Conservation (phyloP, 2,888 invertebrate genomes). For the Gortyna flavago region DNA sequence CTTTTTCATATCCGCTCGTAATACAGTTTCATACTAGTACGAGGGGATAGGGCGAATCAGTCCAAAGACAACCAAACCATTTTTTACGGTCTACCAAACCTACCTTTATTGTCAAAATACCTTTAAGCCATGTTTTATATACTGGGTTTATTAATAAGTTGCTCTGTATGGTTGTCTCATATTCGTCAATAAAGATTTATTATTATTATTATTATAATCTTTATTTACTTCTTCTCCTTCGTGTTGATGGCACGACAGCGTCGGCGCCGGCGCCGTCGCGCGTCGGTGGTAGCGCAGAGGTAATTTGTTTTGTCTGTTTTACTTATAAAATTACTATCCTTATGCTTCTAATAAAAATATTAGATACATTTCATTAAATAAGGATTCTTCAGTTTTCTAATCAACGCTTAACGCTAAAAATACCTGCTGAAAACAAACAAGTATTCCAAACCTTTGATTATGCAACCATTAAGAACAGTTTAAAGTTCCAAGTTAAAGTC, state of each 20-base stretch:
- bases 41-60: too few relatives aligned
- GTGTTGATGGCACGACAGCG: background rate
- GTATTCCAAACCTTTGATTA: slow-evolving; percentile 18
- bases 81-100: too few relatives aligned
- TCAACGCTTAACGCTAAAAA: background rate
- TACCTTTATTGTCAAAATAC: too few relatives aligned
- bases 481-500: slow-evolving; percentile 31
- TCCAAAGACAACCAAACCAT: too few relatives aligned
- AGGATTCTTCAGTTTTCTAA: background rate
- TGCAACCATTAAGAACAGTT: slow-evolving; percentile 28
- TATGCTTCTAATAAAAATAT: background rate
- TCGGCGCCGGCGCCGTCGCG: background rate
- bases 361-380: background rate
- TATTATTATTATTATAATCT: too few relatives aligned
- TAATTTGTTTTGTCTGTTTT: background rate
- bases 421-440: background rate
- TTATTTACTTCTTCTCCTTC: background rate
- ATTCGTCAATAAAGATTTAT: too few relatives aligned
- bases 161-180: too few relatives aligned
- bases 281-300: background rate
- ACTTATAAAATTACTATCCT: background rate
- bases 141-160: too few relatives aligned
- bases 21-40: too few relatives aligned
- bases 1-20: too few relatives aligned
- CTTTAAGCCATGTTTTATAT: too few relatives aligned